phyloP scores from a whole-genome alignment of 2,797 vertebrate species.

The Macropus fuliginosus region DNA sequence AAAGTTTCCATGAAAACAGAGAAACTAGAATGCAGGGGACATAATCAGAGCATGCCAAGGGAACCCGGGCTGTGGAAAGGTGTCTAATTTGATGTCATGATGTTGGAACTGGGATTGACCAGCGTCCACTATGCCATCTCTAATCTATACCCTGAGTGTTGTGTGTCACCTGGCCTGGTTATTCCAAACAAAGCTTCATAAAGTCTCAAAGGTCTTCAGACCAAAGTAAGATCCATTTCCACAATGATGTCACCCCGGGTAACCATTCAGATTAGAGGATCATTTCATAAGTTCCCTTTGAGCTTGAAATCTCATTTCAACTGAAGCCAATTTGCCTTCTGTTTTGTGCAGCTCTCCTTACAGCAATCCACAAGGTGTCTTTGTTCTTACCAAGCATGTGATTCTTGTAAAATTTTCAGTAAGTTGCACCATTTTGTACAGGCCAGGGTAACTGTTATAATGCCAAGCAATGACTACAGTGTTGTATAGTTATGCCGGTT shows the following conservation, averaged over 20 bases:
- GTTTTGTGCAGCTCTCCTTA: constrained; percentile 82
- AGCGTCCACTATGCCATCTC: constrained; percentile 42
- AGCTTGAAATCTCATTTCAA: constrained; percentile 84
- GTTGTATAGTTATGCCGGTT: constrained; percentile 88
- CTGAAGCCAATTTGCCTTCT: constrained; percentile 84
- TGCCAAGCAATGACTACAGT: constrained; percentile 88
- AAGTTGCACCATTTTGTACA: constrained; percentile 88
- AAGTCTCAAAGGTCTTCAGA: constrained; percentile 68
- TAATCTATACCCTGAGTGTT: constrained; percentile 40
- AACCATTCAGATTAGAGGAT: constrained; percentile 75
- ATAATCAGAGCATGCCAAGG: constrained; percentile 44
- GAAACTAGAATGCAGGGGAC: constrained; percentile 45
- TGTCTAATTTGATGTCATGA: constrained; percentile 40
- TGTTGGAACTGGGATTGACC: constrained; percentile 6
- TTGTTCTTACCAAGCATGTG: constrained; percentile 89
- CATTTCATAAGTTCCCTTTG: constrained; percentile 72
- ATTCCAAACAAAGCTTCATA: constrained; percentile 73
- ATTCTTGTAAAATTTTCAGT: constrained; percentile 88
- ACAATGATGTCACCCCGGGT: constrained; percentile 70
- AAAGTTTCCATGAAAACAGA: constrained; percentile 48
- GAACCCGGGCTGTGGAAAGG: constrained; percentile 45
- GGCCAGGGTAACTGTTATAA: constrained; percentile 89
- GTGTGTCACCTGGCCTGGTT: constrained; percentile 70
- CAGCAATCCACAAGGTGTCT: constrained; percentile 85
- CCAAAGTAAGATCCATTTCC: constrained; percentile 77